Percentiles rank a stretch among this genome's conserved stretches.
These are phyloP conservation scores for Pocota personata DNA, from an alignment of 2,888 invertebrate species.

Conservation along the genomic window DNA sequence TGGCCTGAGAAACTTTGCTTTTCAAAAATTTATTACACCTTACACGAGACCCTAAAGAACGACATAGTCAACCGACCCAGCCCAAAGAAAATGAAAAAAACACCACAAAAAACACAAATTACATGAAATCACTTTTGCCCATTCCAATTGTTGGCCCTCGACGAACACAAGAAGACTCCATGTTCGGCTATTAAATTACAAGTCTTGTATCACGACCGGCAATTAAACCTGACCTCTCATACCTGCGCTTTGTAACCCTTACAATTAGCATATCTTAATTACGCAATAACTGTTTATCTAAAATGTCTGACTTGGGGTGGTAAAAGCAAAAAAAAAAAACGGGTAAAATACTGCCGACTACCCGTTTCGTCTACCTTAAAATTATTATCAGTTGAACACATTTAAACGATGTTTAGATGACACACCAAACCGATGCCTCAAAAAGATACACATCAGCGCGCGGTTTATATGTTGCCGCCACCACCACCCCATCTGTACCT, in stretches of 20 bases:
- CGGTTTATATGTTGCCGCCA: background rate
- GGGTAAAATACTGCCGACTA: conserved; percentile 5
- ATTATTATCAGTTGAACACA: conserved; percentile 27
- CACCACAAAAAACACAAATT: conserved; percentile 6
- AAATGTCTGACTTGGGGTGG: background rate
- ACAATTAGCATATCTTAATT: conserved; percentile 62
- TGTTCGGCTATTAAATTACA: conserved; percentile 27
- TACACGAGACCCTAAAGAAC: background rate
- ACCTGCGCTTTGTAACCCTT: conserved; percentile 16
- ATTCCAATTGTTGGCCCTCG: background rate
- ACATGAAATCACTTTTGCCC: conserved; percentile 27
- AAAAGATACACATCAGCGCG: conserved; percentile 35
- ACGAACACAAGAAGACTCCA: background rate
- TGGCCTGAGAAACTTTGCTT: conserved; percentile 14
- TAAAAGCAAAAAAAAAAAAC: background rate
- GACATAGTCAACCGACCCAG: background rate
- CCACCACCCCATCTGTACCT: background rate
- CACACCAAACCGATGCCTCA: conserved; percentile 36
- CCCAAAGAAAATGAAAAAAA: too few species aligned
- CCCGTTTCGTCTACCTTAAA: background rate
- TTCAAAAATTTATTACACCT: conserved; percentile 55
- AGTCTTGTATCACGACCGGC: conserved; percentile 23
- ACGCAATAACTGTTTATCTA: conserved; percentile 53
- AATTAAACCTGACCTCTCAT: conserved; percentile 40
- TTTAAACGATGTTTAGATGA: conserved; percentile 33